Percentiles rank a stretch among this genome's conserved stretches.
Evolutionary conservation across 2,797 vertebrate species (phyloP).

Genomic region (Trematomus bernacchii): DNA sequence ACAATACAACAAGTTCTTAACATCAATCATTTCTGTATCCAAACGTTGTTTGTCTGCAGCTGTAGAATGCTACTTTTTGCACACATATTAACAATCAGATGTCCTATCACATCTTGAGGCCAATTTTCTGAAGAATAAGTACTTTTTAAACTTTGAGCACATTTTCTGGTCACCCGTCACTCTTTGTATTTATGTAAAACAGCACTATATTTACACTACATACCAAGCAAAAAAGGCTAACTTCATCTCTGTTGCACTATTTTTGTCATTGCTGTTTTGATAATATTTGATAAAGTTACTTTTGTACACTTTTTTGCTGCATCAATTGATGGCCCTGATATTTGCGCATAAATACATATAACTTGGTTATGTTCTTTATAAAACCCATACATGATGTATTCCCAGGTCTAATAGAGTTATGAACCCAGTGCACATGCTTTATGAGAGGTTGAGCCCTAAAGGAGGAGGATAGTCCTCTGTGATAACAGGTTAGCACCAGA

Average conservation of each 20-base stretch:
- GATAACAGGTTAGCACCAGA: not conserved
- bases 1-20: too few species aligned
- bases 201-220: not conserved
- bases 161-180: too few species aligned
- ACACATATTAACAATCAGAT: too few species aligned
- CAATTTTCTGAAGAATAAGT: too few species aligned
- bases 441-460: not conserved
- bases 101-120: too few species aligned
- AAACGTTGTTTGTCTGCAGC: too few species aligned
- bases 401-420: not conserved
- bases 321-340: too few species aligned
- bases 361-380: not conserved
- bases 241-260: not conserved
- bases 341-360: too few species aligned
- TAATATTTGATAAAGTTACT: not conserved
- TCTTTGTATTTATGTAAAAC: not conserved
- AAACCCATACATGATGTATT: not conserved
- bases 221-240: not conserved
- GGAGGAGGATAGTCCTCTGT: not conserved
- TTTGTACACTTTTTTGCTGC: not conserved
- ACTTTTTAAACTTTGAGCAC: too few species aligned
- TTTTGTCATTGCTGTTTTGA: not conserved
- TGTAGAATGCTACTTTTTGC: too few species aligned
- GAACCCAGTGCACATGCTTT: too few species aligned
- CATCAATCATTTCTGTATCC: too few species aligned